A percentile compares a stretch with the other conserved stretches of the same genome.
Conservation (phyloP, 37 sponge, comb jelly and placozoan genomes). For the Chondrilla cf. caribensis region DNA sequence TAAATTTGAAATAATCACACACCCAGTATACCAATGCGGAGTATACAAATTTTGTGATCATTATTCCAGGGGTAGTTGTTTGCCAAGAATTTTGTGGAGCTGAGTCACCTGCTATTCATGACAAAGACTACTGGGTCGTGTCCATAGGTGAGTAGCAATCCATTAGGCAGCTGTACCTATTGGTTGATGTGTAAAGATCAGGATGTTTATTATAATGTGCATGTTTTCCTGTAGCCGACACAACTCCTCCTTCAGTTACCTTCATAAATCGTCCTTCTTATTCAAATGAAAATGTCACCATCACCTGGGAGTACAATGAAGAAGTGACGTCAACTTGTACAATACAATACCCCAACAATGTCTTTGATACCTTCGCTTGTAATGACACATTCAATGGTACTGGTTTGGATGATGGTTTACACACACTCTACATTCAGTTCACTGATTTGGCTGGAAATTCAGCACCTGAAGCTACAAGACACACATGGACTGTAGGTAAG, state of each 20-base stretch:
- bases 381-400: neutral
- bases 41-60: neutral
- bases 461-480: neutral
- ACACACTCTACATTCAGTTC: neutral
- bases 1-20: neutral
- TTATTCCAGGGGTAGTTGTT: neutral
- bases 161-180: too few species aligned
- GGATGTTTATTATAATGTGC: neutral
- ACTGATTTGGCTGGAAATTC: constrained; percentile 13
- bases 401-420: neutral
- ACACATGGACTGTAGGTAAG: constrained; percentile 26
- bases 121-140: neutral
- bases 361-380: neutral
- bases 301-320: constrained; percentile 5
- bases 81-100: constrained; percentile 8
- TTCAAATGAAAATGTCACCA: constrained; percentile 12
- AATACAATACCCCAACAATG: neutral
- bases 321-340: constrained; percentile 9
- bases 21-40: too few species aligned
- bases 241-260: neutral
- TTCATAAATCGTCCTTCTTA: neutral
- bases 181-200: neutral
- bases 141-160: neutral
- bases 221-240: neutral
- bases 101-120: neutral